Percentiles rank a stretch among this genome's conserved stretches.
Conservation (phyloP, 2,113 vertebrate species). For the Macrotus californicus region DNA sequence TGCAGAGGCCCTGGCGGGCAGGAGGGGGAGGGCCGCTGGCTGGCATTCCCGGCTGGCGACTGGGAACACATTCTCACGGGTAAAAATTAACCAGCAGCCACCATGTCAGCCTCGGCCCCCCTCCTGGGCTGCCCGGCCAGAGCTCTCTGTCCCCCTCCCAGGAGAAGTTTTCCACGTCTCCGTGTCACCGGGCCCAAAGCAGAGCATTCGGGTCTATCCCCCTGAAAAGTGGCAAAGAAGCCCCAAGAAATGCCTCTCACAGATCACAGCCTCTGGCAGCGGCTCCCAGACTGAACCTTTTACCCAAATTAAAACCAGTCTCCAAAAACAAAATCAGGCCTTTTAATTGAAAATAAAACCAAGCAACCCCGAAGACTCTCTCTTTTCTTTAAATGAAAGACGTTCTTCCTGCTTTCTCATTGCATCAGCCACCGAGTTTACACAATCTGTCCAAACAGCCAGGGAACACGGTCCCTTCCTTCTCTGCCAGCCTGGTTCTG, state of each 20-base stretch:
- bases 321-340: conserved; percentile 51
- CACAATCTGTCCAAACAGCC: conserved; percentile 39
- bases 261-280: not conserved
- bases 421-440: conserved; percentile 38
- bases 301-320: conserved; percentile 65
- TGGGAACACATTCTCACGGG: not conserved
- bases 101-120: not conserved
- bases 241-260: conserved; percentile 2
- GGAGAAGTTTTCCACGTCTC: not conserved
- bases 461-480: not conserved
- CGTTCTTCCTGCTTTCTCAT: conserved; percentile 41
- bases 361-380: conserved; percentile 33
- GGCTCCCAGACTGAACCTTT: conserved; percentile 49
- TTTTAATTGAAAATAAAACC: conserved; percentile 71
- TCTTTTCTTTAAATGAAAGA: conserved; percentile 34
- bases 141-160: not conserved
- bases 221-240: not conserved
- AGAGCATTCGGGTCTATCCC: not conserved
- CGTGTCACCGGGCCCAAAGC: not conserved
- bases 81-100: conserved; percentile 60
- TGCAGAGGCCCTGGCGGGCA: not conserved
- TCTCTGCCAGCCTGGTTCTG: not conserved
- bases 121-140: no score
- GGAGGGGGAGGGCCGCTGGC: not conserved
- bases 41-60: conserved; percentile 4